Evolutionary conservation across 2,888 invertebrate species (phyloP).

Genomic region (Barypeithes pellucidus): DNA sequence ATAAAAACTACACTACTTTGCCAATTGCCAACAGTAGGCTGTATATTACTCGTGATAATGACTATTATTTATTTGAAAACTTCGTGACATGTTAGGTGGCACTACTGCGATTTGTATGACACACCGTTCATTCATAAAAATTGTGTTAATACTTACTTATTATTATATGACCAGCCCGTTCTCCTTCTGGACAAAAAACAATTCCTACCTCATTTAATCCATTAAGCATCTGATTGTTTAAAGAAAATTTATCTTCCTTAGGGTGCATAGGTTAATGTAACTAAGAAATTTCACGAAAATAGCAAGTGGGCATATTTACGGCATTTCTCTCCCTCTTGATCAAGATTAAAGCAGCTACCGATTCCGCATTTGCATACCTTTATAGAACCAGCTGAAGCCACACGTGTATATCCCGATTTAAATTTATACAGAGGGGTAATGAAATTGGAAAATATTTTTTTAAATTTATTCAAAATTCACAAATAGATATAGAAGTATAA

Average conservation of each 20-base stretch:
- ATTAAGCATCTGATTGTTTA: conserved; percentile 28
- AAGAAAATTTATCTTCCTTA: conserved; percentile 36
- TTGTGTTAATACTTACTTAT: neutral
- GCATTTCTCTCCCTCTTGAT: conserved; percentile 59
- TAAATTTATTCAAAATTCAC: no score
- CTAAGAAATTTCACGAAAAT: conserved; percentile 53
- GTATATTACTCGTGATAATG: no score
- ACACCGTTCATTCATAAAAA: no score
- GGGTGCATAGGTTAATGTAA: conserved; percentile 55
- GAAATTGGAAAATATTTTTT: neutral
- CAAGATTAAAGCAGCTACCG: conserved; percentile 68
- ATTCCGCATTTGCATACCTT: conserved; percentile 69
- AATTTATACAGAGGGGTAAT: conserved; percentile 62
- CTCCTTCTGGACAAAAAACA: neutral
- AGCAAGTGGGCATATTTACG: conserved; percentile 51
- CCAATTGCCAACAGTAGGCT: no score
- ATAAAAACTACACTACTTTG: no score
- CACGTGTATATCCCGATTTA: conserved; percentile 53
- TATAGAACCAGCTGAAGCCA: conserved; percentile 62
- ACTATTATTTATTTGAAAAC: no score
- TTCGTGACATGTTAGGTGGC: no score
- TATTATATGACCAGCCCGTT: neutral
- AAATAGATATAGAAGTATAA: no score
- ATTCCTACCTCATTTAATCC: neutral
- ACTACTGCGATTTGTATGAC: no score